These are phyloP conservation scores for Coenonympha glycerion DNA, from an alignment of 2,888 invertebrate species.

Conservation along the genomic window DNA sequence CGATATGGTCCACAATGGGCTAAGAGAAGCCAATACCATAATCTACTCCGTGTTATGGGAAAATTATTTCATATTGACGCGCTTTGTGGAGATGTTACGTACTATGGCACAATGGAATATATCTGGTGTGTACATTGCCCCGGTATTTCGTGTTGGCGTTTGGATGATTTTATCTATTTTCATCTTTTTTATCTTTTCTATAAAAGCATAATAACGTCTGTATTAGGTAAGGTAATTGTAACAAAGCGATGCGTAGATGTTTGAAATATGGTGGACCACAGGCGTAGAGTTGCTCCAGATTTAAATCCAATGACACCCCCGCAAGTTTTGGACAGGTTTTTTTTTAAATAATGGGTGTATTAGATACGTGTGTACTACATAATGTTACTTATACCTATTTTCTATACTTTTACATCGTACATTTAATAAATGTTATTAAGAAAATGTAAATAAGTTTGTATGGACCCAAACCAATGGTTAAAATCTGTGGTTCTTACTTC, in stretches of 20 bases:
- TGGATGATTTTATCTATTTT: conserved; percentile 29
- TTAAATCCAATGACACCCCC: conserved; percentile 19
- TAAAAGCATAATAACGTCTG: conserved; percentile 30
- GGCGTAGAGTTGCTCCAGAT: conserved; percentile 31
- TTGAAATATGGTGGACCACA: conserved; percentile 39
- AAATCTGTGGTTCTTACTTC: no score
- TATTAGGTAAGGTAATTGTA: conserved; percentile 28
- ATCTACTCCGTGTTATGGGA: conserved; percentile 41
- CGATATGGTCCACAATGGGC: conserved; percentile 27
- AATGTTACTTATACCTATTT: no score
- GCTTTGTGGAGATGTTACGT: conserved; percentile 35
- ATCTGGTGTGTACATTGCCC: conserved; percentile 26
- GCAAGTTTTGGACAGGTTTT: conserved; percentile 22
- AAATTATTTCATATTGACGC: conserved; percentile 56
- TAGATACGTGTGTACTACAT: no score
- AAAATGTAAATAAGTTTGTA: no score
- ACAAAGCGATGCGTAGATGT: conserved; percentile 20
- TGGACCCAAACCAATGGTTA: no score
- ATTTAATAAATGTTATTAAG: no score
- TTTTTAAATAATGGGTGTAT: background rate
- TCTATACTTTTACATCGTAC: no score
- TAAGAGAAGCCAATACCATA: conserved; percentile 27
- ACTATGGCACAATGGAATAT: conserved; percentile 32
- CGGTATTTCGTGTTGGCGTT: conserved; percentile 30
- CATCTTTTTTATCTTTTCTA: conserved; percentile 10